These are phyloP conservation scores for Drosophila biarmipes DNA, from an alignment of 1,140 invertebrate genomes.

Conservation along the genomic window DNA sequence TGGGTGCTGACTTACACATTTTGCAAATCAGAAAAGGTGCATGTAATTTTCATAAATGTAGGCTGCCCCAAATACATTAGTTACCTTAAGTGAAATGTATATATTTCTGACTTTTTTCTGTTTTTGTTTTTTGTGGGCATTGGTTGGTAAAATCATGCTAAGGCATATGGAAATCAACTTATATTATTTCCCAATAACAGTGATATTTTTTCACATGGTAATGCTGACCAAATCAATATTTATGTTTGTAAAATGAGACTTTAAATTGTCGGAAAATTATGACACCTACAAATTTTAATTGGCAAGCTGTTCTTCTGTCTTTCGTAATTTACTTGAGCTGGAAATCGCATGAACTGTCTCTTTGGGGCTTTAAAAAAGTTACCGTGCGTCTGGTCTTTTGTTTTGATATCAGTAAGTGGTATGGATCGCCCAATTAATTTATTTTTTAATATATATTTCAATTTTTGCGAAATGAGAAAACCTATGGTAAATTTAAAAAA, in stretches of 20 bases:
- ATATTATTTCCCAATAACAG: not conserved
- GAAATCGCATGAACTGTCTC: not conserved
- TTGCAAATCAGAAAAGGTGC: not conserved
- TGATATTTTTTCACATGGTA: not conserved
- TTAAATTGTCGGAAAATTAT: constrained; percentile 2
- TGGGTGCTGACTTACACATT: constrained; percentile 1
- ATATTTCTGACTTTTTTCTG: no score
- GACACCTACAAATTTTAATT: not conserved
- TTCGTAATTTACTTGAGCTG: not conserved
- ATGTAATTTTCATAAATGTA: not conserved
- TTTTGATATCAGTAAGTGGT: no score
- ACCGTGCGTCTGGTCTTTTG: no score
- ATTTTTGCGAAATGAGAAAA: no score
- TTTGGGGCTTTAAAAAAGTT: not conserved
- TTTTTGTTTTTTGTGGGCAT: not conserved
- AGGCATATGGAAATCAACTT: not conserved
- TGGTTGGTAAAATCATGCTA: not conserved
- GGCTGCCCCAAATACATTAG: not conserved
- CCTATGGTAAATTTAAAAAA: not conserved
- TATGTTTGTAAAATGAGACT: constrained; percentile 1
- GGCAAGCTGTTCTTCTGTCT: not conserved
- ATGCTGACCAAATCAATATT: constrained; percentile 11
- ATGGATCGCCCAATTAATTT: no score
- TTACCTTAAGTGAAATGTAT: no score
- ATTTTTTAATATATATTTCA: no score